A percentile compares a stretch with the other conserved stretches of the same genome.
phyloP scores from a whole-genome alignment of 2,113 vertebrate species.

The Phaethon lepturus region DNA sequence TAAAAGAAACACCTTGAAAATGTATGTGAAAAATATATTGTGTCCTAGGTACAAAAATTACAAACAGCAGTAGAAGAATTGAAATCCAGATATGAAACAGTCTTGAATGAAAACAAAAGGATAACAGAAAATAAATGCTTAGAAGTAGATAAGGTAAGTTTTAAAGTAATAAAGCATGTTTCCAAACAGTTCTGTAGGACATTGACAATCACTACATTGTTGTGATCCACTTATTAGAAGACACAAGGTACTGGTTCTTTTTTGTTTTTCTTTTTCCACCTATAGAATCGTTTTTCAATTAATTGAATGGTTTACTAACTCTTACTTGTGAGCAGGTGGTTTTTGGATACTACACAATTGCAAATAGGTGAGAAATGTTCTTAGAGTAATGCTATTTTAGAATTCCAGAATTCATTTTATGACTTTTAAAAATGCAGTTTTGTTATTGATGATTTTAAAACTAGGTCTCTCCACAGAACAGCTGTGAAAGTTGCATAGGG shows the following conservation, averaged over 20 bases:
- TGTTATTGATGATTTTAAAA: background rate
- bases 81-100: constrained; percentile 71
- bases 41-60: constrained; percentile 79
- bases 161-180: background rate
- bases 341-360: background rate
- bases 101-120: constrained; percentile 73
- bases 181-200: background rate
- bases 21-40: background rate
- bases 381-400: background rate
- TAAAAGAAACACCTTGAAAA: background rate
- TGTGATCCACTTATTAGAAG: background rate
- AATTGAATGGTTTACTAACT: background rate
- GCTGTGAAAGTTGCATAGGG: background rate
- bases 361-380: background rate
- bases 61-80: constrained; percentile 76
- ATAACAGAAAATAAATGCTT: constrained; percentile 66
- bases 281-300: background rate
- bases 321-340: background rate
- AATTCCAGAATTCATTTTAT: background rate
- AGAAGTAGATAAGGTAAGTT: constrained; percentile 76
- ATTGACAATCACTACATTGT: background rate
- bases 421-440: background rate
- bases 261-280: background rate
- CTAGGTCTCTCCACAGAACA: background rate
- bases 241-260: background rate